Conservation (phyloP, 2,888 invertebrate genomes). For the Resseliella maxima region DNA sequence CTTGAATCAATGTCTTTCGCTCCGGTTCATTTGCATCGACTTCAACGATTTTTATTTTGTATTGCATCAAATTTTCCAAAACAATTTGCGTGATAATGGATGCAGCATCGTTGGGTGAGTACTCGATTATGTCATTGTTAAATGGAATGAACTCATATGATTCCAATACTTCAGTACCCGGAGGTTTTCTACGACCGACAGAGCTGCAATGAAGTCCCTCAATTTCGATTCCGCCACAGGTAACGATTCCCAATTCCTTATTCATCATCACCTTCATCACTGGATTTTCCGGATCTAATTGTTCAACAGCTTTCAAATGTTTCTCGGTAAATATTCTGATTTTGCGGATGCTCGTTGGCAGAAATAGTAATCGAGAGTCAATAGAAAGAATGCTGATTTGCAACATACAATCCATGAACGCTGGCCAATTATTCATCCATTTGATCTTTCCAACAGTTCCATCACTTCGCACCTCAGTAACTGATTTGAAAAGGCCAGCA, state of each 20-base stretch:
- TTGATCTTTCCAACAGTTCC: conserved; percentile 65
- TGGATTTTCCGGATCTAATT: conserved; percentile 63
- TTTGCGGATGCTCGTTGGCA: conserved; percentile 77
- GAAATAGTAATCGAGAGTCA: conserved; percentile 76
- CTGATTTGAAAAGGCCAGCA: conserved; percentile 64
- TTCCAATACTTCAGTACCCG: conserved; percentile 81
- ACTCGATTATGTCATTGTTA: conserved; percentile 61
- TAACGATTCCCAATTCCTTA: conserved; percentile 64
- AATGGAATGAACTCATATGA: conserved; percentile 77
- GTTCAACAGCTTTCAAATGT: conserved; percentile 70
- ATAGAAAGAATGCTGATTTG: conserved; percentile 81
- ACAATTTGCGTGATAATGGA: conserved; percentile 76
- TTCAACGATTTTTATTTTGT: conserved; percentile 74
- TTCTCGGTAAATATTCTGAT: conserved; percentile 76
- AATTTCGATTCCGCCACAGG: conserved; percentile 82
- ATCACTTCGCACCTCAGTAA: conserved; percentile 64
- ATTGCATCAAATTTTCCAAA: conserved; percentile 75
- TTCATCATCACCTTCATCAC: conserved; percentile 64
- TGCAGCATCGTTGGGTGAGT: conserved; percentile 68
- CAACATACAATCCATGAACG: conserved; percentile 89
- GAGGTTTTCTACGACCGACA: conserved; percentile 76
- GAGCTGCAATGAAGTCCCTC: conserved; percentile 78
- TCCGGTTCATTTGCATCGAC: conserved; percentile 69
- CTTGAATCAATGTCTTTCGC: conserved; percentile 69
- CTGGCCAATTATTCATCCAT: conserved; percentile 88